Base-by-base conservation (phyloP, 2,888 invertebrate genomes). In the Hyles lineata region DNA sequence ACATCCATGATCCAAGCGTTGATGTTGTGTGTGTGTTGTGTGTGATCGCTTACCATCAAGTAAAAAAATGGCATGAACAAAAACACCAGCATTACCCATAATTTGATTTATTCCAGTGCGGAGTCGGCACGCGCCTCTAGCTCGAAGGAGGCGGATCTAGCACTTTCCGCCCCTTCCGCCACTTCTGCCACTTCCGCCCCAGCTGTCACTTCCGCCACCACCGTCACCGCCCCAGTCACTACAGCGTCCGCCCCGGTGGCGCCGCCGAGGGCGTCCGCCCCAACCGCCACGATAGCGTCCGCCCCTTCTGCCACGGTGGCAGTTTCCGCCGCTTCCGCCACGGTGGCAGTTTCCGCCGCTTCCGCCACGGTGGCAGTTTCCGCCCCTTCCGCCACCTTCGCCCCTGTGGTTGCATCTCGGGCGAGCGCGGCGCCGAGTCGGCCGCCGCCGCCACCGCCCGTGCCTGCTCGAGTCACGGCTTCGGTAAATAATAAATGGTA, bases 101-200 rank as follows among this genome's bases (percentile, higher is more conserved):
- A 1, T 29, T 2, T 29, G 9, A 50, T 50, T 29, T 17, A n/a
- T 77, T 76, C 9, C 75, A 78, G 79, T 32, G 72, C 17, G 19
- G 85, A 82, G 70, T 78, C 79, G 19, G 81, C 81, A 62, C 82
- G 80, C 35, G 83, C 86, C 1, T 85, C 87, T 2, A 84, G 85
- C 73, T 85, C 84, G 8, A 79, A 80, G n/a, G 81, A 82, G 11
- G 79, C 78, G 6, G 80, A 83, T 72, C 70, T 73, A 8, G 76
- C 80, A 50, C 43, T 67, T 67, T 67, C 67, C 7, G 73, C 79
- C 71, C 74, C 76, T 9, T 74, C 78, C 63, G 73, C 78, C 43
- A 67, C 67, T 23, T 67, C 67, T 23, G 67, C 67, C 67, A 21
- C 67, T 8, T n/a, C 62, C 29, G 61, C 29, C 62, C 7, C 35